Conservation (phyloP, 2,888 invertebrate species). For the Metalampra italica region DNA sequence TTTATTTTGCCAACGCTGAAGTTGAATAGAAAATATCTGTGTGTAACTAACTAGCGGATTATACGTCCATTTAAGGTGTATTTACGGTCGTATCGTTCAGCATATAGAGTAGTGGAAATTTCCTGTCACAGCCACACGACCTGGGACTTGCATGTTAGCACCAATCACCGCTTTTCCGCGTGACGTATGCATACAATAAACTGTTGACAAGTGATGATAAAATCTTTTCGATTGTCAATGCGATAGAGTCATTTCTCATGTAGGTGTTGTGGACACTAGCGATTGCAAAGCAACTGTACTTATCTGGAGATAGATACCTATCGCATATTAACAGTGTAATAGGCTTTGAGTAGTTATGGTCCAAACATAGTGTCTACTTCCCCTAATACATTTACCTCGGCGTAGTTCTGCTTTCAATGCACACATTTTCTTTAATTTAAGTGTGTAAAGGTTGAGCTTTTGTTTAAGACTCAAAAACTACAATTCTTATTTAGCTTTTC, state of each 20-base stretch:
- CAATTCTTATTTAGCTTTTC: too few relatives aligned
- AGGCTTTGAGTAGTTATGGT: too few relatives aligned
- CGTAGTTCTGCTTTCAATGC: too few relatives aligned
- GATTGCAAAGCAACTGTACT: neutral
- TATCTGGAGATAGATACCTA: neutral
- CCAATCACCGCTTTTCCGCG: neutral
- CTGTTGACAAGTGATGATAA: neutral
- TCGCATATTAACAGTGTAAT: neutral
- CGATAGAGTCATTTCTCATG: slow-evolving; percentile 1
- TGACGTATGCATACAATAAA: neutral
- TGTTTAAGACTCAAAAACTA: too few relatives aligned
- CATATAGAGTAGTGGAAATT: slow-evolving; percentile 12
- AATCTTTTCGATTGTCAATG: neutral
- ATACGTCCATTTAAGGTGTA: slow-evolving; percentile 7
- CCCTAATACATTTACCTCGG: too few relatives aligned
- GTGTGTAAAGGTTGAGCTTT: too few relatives aligned
- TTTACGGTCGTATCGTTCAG: slow-evolving; percentile 23
- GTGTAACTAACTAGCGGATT: neutral
- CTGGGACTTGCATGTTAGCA: slow-evolving; percentile 14
- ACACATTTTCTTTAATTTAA: too few relatives aligned
- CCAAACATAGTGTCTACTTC: too few relatives aligned
- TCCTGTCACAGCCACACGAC: slow-evolving; percentile 16
- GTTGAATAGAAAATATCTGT: neutral
- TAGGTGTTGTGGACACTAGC: slow-evolving; percentile 2
- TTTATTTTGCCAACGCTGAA: neutral